A percentile compares a stretch with the other conserved stretches of the same genome.
phyloP scores from a whole-genome alignment of 2,797 vertebrate genomes.

The Mus caroli region DNA sequence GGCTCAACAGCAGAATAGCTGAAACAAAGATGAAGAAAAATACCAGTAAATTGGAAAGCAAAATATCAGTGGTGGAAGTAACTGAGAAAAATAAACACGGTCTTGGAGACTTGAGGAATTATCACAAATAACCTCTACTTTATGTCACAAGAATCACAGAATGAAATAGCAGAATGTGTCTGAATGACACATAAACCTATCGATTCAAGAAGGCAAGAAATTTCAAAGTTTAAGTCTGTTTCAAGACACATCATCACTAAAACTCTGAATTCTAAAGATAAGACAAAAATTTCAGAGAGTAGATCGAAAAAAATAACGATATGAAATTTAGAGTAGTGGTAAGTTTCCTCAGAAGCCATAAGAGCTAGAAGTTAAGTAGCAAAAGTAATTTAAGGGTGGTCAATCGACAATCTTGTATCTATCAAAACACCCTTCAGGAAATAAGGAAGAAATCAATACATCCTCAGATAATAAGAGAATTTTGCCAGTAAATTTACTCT shows the following conservation, averaged over 20 bases:
- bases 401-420: background rate
- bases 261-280: background rate
- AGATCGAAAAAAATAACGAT: background rate
- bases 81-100: background rate
- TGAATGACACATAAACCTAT: background rate
- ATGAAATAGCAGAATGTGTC: background rate
- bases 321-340: background rate
- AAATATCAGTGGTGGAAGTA: no score
- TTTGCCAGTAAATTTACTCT: background rate
- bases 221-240: background rate
- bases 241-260: background rate
- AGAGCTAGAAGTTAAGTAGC: background rate
- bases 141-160: background rate
- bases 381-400: background rate
- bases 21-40: background rate
- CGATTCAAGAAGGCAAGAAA: background rate
- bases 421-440: background rate
- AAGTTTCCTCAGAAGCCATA: background rate
- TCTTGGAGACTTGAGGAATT: no score
- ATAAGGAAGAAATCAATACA: background rate
- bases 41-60: background rate
- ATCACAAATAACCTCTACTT: background rate
- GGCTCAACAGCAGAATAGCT: background rate
- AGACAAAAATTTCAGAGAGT: background rate
- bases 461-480: background rate